Evolutionary conservation across 2,797 vertebrate genomes (phyloP), one percentile per base, ranked within the genome.

Genomic region (Telmatherina bonti): DNA sequence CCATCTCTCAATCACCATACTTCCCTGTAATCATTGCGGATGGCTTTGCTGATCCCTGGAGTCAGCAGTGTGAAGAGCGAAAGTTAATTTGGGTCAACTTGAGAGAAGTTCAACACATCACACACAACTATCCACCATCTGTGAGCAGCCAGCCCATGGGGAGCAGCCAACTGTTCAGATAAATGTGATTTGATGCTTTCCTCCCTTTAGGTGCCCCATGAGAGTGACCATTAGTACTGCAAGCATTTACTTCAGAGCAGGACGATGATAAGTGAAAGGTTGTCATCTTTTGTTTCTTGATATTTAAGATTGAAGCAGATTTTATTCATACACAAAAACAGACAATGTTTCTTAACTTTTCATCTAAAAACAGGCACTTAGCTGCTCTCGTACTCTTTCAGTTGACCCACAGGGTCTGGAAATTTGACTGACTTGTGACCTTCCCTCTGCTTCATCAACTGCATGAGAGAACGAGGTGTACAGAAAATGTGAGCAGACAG

Each of bases 141-240:
- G 88, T 70, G 67, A 79, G 67, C 74, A 52, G 81, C 69, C 68
- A 10, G 63, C 77, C 77, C 80, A 72, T 68, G 18, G 82, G 82
- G 85, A 89, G 81, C 59, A 26, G 73, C 86, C 87, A 90, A 86
- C 86, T 87, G 89, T 82, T 91, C 82, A 51, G 58, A 81, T 86
- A 76, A 87, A 90, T 81, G 74, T 69, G 82, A 84, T 83, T 66
- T 82, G 83, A 91, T 85, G 83, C 72, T 70, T 82, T 73, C 56
- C 61, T 80, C 70, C 47, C 64, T 58, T 63, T 62, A 56, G 54
- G 82, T 41, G 26, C 87, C 81, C 82, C 82, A 8, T n/a, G 78
- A 87, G 81, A 84, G 56, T 67, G 71, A 76, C 83, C 82, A 80
- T 86, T 86, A 81, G 71, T 72, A 68, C 43, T 61, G 30, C 18